Conservation (phyloP, 2,888 invertebrate genomes). For the Eristalis tenax region DNA sequence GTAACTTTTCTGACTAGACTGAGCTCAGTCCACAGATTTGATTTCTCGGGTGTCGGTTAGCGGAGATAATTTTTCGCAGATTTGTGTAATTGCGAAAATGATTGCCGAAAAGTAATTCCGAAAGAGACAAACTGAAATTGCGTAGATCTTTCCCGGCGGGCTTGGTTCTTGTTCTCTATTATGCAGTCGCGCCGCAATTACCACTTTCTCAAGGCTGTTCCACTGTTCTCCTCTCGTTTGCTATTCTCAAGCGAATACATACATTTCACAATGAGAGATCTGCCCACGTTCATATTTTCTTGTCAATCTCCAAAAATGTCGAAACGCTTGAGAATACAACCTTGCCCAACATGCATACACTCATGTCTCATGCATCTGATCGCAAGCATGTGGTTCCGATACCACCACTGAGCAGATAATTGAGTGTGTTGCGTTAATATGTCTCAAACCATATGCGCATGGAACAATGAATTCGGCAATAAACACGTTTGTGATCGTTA, state of each 20-base stretch:
- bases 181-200: not conserved
- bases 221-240: not conserved
- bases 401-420: slow-evolving; percentile 12
- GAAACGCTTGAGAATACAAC: not conserved
- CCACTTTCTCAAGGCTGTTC: not conserved
- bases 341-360: slow-evolving; percentile 3
- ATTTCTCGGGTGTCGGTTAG: no score
- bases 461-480: slow-evolving; percentile 23
- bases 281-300: not conserved
- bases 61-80: no score
- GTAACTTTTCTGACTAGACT: no score
- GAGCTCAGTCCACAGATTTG: no score
- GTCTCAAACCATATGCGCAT: not conserved
- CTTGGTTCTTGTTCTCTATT: not conserved
- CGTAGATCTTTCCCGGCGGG: not conserved
- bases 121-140: not conserved
- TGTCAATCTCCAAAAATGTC: slow-evolving; percentile 8
- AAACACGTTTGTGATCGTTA: not conserved
- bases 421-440: not conserved
- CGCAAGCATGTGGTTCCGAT: not conserved
- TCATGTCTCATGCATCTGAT: slow-evolving; percentile 4
- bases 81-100: no score
- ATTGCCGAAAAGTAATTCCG: no score
- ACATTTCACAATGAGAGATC: not conserved
- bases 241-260: not conserved